Base-by-base conservation (phyloP, 2,113 vertebrate genomes). In the Vimba vimba region DNA sequence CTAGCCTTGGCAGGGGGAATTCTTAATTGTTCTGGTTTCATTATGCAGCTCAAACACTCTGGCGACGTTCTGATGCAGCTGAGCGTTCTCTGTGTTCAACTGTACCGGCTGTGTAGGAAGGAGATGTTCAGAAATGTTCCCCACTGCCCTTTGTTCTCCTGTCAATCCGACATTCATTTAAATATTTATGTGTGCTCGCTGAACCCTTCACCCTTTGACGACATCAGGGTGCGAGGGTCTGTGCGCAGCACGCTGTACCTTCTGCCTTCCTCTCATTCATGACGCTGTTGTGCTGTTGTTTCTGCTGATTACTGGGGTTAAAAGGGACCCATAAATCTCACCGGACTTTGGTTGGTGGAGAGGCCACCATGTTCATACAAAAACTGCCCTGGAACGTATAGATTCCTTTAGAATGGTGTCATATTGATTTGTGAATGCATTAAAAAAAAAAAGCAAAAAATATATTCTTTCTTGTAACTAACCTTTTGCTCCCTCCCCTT, bases 171-270 rank as follows among this genome's bases (percentile, higher is more conserved):
- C 90, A 91, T 89, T 89, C 87, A 93, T 93, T 88, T 88, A 93
- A 94, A 93, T 95, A 94, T 95, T 94, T 94, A 93, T 93, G 92
- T 91, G 94, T 92, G 91, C 89, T 90, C 25, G 84, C 83, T 94
- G 94, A 94, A 91, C 93, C 92, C 83, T 87, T 93, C 87, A 93
- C 92, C 92, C 89, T 91, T 86, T 94, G 93, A 93, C 91, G 91
- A 88, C 92, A 92, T 87, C 81, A 5, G n/a, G 57, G 25, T 17
- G 36, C 7, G 23, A 80, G 78, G n/a, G 23, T 50, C 73, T 82
- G 17, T 83, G 76, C 79, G 57, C 27, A 71, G 89, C 79, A 74
- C 39, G 47, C 52, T 78, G 82, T 82, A 86, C 87, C 82, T 83
- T 85, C 50, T 81, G 66, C 71, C 73, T 91, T 90, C 90, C 86